Evolutionary conservation across 1,140 invertebrate genomes (phyloP).

Genomic region (Apolygus lucorum): DNA sequence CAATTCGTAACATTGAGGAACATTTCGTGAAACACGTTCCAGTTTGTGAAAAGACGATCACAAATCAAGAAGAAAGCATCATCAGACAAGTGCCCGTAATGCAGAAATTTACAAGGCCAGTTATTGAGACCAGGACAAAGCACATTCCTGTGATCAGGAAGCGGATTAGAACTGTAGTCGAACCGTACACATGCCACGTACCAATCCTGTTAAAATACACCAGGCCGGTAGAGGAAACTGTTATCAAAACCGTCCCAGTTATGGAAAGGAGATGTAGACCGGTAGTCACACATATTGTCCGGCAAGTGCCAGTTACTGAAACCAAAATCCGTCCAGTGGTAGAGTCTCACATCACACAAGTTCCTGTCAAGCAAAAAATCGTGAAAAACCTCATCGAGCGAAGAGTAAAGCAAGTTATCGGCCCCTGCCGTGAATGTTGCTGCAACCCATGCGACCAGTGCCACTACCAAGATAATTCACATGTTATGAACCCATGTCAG

Average conservation of each 20-base stretch:
- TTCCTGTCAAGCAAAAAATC: constrained; percentile 20
- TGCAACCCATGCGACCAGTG: too few relatives aligned
- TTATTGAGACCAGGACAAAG: constrained; percentile 4
- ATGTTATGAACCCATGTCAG: too few relatives aligned
- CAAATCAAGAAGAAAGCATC: constrained; percentile 12
- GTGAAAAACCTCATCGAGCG: constrained; percentile 25
- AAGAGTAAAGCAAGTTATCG: background rate
- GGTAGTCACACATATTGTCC: background rate
- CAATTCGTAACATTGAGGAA: constrained; percentile 9
- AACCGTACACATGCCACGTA: constrained; percentile 14
- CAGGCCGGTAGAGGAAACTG: constrained; percentile 19
- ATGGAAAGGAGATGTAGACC: background rate
- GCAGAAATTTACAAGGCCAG: background rate
- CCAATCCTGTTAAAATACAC: constrained; percentile 16
- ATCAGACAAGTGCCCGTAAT: constrained; percentile 19
- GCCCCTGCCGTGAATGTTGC: background rate
- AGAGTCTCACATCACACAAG: constrained; percentile 5
- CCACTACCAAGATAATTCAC: too few relatives aligned
- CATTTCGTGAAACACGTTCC: constrained; percentile 20
- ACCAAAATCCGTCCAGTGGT: constrained; percentile 15
- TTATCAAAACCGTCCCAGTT: constrained; percentile 19
- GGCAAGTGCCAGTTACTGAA: constrained; percentile 20
- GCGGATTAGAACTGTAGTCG: constrained; percentile 6
- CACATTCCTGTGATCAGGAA: constrained; percentile 3
- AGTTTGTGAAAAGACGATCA: background rate